Evolutionary conservation across 2,888 invertebrate species (phyloP).

Genomic region (Zelleria hepariella): DNA sequence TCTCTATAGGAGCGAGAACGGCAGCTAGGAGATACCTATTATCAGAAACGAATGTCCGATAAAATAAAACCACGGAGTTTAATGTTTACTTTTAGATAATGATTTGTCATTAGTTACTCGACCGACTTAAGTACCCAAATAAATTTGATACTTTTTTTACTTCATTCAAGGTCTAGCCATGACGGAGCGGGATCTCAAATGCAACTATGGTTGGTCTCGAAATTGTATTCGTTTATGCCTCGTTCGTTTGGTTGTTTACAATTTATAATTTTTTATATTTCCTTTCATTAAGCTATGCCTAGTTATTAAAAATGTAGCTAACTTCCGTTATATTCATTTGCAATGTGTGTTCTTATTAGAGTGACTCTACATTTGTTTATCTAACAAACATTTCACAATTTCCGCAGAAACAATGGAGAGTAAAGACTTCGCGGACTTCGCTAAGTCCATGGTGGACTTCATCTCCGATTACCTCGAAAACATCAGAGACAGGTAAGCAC

Average conservation of each 20-base stretch:
- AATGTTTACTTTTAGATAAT: no score
- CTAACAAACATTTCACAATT: no score
- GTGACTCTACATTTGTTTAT: not conserved
- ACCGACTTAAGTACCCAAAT: not conserved
- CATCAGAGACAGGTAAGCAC: conserved; percentile 85
- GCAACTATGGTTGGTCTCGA: conserved; percentile 46
- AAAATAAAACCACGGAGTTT: no score
- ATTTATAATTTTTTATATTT: no score
- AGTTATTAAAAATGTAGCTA: no score
- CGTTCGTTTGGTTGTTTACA: conserved; percentile 8
- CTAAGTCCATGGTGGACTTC: conserved; percentile 95
- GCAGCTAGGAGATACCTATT: no score
- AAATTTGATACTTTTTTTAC: conserved; percentile 3
- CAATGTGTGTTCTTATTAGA: no score
- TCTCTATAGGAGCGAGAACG: not conserved
- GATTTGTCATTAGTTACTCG: no score
- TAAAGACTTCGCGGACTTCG: conserved; percentile 86
- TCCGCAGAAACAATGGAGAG: conserved; percentile 79
- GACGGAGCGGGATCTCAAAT: conserved; percentile 42
- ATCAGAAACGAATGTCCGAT: no score
- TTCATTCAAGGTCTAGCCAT: conserved; percentile 29
- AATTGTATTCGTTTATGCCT: not conserved
- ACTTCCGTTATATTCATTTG: no score
- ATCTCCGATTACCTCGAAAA: conserved; percentile 94
- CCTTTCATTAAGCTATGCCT: no score